Conservation (phyloP, 2,113 vertebrate species). For the Crotophaga sulcirostris region DNA sequence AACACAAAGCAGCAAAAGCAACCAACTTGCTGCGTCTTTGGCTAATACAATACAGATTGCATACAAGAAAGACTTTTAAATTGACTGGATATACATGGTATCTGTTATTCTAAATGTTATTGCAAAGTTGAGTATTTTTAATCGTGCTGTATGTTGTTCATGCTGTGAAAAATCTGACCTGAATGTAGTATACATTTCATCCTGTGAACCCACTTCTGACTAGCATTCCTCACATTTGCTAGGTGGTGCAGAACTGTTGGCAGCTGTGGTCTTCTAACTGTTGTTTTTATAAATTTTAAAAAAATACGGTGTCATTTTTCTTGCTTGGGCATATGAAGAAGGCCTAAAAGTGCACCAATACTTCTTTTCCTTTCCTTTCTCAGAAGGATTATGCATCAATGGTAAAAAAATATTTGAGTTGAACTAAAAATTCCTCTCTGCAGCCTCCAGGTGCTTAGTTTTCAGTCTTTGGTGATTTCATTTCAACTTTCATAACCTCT, state of each 20-base stretch:
- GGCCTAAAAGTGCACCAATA: not conserved
- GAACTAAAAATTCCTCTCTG: not conserved
- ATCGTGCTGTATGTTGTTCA: not conserved
- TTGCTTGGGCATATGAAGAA: not conserved
- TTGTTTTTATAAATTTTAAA: not conserved
- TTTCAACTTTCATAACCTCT: not conserved
- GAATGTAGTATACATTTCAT: not conserved
- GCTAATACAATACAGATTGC: not conserved
- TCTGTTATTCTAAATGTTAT: not conserved
- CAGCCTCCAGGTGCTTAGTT: not conserved
- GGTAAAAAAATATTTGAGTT: not conserved
- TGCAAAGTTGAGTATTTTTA: not conserved
- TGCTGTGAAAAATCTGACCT: not conserved
- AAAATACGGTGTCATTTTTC: not conserved
- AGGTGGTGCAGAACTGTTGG: not conserved
- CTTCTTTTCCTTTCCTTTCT: slow-evolving; percentile 8
- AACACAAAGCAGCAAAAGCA: slow-evolving; percentile 14
- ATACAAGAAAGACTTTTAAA: not conserved
- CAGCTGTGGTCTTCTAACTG: not conserved
- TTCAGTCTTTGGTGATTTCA: not conserved
- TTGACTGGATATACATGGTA: not conserved
- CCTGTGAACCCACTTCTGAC: not conserved
- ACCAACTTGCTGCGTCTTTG: not conserved
- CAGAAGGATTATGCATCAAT: not conserved
- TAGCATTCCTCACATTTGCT: not conserved